These are phyloP conservation scores for Spondyliosoma cantharus DNA, from an alignment of 2,797 vertebrate genomes.

Conservation along the genomic window DNA sequence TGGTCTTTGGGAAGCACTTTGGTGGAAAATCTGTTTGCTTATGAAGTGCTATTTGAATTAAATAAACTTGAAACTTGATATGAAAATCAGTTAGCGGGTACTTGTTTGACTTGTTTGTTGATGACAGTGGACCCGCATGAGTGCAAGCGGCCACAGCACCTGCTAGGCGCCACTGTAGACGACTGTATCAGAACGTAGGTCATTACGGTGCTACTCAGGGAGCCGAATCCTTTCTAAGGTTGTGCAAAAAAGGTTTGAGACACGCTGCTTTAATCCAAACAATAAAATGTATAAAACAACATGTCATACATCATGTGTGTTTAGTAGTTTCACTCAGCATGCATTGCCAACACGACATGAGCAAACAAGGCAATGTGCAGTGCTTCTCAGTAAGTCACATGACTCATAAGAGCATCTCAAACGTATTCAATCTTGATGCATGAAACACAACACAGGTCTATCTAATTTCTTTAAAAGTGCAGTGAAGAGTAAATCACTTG, in stretches of 20 bases:
- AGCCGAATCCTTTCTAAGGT: too few species aligned
- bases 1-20: too few species aligned
- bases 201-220: too few species aligned
- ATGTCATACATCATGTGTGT: too few species aligned
- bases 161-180: too few species aligned
- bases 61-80: too few species aligned
- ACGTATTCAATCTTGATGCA: not conserved
- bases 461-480: not conserved
- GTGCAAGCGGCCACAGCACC: too few species aligned
- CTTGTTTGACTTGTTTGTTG: not conserved
- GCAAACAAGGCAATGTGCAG: not conserved
- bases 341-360: not conserved
- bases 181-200: too few species aligned
- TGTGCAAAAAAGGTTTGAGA: too few species aligned
- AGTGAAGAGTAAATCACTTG: not conserved
- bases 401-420: not conserved
- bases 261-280: not conserved
- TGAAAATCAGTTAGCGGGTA: not conserved
- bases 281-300: not conserved
- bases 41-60: too few species aligned
- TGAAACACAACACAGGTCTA: not conserved
- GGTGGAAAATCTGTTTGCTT: too few species aligned
- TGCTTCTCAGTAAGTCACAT: not conserved
- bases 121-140: too few species aligned
- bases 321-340: not conserved